phyloP scores from a whole-genome alignment of 2,888 invertebrate species.

The Sinotaia quadrata region DNA sequence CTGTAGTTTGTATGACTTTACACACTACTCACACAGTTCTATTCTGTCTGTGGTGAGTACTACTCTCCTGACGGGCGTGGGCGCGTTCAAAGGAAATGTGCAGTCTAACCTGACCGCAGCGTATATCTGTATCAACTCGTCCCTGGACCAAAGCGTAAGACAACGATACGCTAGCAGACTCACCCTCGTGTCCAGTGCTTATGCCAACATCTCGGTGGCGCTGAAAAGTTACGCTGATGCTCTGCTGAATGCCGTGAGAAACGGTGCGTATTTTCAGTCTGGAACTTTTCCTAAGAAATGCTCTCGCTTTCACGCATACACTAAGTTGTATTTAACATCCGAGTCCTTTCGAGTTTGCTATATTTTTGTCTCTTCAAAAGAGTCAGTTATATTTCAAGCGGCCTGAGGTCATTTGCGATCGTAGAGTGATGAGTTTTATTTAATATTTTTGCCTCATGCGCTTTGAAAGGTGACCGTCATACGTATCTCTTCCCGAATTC shows the following conservation, averaged over 20 bases:
- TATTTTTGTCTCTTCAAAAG: too few relatives aligned
- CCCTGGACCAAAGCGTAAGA: background rate
- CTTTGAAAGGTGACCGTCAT: too few relatives aligned
- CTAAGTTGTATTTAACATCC: too few relatives aligned
- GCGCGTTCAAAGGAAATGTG: background rate
- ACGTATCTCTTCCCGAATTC: too few relatives aligned
- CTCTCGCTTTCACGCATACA: background rate
- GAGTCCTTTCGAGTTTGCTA: too few relatives aligned
- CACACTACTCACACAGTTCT: background rate
- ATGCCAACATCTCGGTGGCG: background rate
- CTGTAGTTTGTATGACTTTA: background rate
- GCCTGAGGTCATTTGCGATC: too few relatives aligned
- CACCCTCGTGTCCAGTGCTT: background rate
- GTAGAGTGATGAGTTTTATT: too few relatives aligned
- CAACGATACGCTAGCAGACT: background rate
- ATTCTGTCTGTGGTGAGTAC: background rate
- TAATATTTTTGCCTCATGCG: too few relatives aligned
- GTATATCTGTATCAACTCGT: background rate
- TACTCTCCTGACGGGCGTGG: background rate
- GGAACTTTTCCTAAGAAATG: too few relatives aligned
- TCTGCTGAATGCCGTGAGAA: background rate
- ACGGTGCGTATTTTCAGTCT: background rate
- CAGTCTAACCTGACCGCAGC: background rate
- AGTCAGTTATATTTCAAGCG: too few relatives aligned
- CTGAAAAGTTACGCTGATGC: background rate